These are phyloP conservation scores for Molorchus minor DNA, from an alignment of 2,888 invertebrate genomes.

Conservation along the genomic window DNA sequence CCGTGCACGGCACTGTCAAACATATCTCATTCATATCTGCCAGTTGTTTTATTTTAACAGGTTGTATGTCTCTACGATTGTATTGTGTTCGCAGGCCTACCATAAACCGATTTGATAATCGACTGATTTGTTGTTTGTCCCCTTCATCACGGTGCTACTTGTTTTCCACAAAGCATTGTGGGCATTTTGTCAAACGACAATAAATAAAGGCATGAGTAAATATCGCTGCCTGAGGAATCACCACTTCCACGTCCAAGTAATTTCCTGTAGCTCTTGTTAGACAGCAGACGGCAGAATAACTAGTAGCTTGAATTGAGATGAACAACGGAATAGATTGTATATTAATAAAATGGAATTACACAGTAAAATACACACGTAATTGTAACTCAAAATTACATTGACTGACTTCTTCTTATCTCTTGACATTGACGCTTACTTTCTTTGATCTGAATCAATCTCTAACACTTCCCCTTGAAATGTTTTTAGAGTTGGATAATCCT, in stretches of 20 bases:
- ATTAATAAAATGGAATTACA: no score
- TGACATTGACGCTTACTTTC: no score
- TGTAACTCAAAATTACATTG: no score
- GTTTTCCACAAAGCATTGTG: conserved; percentile 53
- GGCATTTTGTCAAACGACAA: conserved; percentile 14
- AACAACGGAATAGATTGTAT: no score
- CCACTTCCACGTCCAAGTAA: neutral
- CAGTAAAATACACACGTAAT: no score
- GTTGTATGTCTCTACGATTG: conserved; percentile 54
- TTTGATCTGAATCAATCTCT: no score
- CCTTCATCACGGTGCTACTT: conserved; percentile 55
- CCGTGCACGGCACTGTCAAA: conserved; percentile 14
- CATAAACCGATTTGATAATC: conserved; percentile 58
- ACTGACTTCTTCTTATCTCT: no score
- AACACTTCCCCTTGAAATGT: no score
- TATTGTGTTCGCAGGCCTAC: conserved; percentile 48
- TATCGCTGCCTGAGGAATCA: no score
- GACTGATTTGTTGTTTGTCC: conserved; percentile 56
- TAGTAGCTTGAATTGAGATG: no score
- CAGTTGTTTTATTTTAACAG: conserved; percentile 53
- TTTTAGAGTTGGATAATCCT: no score
- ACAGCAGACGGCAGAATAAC: no score
- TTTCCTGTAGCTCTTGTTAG: neutral
- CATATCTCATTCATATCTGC: conserved; percentile 53
- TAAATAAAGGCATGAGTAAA: conserved; percentile 1